Conservation (phyloP, 2,113 vertebrate species). For the Furnarius figulus region DNA sequence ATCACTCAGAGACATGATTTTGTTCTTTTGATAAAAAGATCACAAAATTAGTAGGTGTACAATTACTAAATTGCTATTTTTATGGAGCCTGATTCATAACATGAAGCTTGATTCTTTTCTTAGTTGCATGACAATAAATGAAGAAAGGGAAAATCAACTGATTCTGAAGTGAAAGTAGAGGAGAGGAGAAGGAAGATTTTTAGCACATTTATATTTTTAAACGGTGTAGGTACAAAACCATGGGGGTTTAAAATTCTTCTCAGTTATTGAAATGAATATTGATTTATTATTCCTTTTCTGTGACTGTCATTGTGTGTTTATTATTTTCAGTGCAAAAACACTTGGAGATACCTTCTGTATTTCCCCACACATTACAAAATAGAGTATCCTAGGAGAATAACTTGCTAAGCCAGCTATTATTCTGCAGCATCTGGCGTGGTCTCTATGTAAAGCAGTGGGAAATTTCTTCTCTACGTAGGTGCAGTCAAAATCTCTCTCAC, state of each 20-base stretch:
- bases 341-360: not conserved
- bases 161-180: not conserved
- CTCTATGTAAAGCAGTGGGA: not conserved
- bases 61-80: conserved; percentile 21
- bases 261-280: not conserved
- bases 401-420: not conserved
- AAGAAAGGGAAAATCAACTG: not conserved
- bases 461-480: not conserved
- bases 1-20: not conserved
- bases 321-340: not conserved
- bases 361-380: not conserved
- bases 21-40: conserved; percentile 1
- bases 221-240: not conserved
- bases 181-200: not conserved
- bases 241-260: not conserved
- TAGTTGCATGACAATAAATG: not conserved
- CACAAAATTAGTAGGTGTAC: not conserved
- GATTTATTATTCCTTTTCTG: not conserved
- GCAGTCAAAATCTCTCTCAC: not conserved
- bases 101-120: not conserved
- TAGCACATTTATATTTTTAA: not conserved
- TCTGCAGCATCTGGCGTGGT: not conserved
- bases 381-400: not conserved
- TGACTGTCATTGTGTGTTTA: not conserved
- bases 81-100: not conserved